Conservation (phyloP, 2,113 vertebrate species). For the Rhabdomys dilectus region DNA sequence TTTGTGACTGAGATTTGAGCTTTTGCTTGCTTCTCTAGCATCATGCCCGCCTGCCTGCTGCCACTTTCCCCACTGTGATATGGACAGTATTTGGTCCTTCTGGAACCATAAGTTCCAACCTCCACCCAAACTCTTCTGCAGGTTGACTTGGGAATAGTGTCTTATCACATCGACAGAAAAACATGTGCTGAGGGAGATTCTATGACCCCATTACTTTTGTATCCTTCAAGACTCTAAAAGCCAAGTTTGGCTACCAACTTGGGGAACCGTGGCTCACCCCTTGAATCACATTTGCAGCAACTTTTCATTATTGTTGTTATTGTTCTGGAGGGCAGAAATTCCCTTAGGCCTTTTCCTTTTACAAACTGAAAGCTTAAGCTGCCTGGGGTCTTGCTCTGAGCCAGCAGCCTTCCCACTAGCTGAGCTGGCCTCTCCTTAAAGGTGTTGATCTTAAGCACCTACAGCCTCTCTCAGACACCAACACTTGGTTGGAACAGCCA, state of each 20-base stretch:
- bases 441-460: background rate
- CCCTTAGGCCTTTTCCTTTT: background rate
- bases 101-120: background rate
- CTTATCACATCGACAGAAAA: background rate
- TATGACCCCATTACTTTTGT: background rate
- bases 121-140: background rate
- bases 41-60: background rate
- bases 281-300: background rate
- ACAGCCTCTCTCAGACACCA: background rate
- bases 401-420: background rate
- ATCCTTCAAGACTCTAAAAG: background rate
- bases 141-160: background rate
- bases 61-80: too few species aligned
- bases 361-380: background rate
- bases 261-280: background rate
- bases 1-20: background rate
- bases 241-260: background rate
- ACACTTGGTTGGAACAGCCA: background rate
- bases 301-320: background rate
- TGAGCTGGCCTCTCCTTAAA: background rate
- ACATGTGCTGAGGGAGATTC: background rate
- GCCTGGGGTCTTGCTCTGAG: background rate
- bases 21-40: background rate
- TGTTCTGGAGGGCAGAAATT: background rate
- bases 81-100: background rate